Percentiles rank a stretch among this genome's conserved stretches.
Evolutionary conservation across 2,888 invertebrate genomes (phyloP).

Genomic region (Aphidius colemani): DNA sequence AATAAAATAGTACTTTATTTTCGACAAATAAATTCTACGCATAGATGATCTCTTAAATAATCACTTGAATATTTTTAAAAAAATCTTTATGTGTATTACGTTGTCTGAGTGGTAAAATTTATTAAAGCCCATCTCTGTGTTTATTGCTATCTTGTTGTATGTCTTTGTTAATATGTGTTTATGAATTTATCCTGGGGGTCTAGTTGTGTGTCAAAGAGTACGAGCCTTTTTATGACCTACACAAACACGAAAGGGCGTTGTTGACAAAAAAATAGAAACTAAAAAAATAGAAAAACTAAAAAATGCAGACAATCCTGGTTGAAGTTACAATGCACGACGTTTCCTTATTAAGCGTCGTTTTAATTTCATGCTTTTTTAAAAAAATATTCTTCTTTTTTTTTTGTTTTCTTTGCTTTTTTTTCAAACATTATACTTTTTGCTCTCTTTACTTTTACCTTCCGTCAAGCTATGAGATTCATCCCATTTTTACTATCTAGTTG

Average conservation of each 20-base stretch:
- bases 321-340: constrained; percentile 15
- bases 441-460: background rate
- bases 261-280: constrained; percentile 28
- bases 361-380: constrained; percentile 22
- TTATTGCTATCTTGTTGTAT: too few species aligned
- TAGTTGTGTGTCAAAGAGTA: too few species aligned
- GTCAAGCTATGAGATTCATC: constrained; percentile 8
- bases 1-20: too few species aligned
- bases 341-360: constrained; percentile 27
- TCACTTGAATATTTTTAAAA: too few species aligned
- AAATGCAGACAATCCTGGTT: constrained; percentile 13
- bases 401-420: constrained; percentile 5
- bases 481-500: too few species aligned
- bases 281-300: background rate
- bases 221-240: background rate
- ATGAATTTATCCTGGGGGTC: too few species aligned
- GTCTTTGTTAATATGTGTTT: too few species aligned
- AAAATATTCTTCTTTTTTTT: constrained; percentile 12
- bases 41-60: too few species aligned
- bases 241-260: constrained; percentile 27
- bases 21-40: too few species aligned
- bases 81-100: too few species aligned
- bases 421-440: background rate
- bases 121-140: too few species aligned
- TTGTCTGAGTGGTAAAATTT: too few species aligned